Evolutionary conservation across 2,888 invertebrate species (phyloP), one percentile per base, ranked within the genome.

Genomic region (Noctua janthina): DNA sequence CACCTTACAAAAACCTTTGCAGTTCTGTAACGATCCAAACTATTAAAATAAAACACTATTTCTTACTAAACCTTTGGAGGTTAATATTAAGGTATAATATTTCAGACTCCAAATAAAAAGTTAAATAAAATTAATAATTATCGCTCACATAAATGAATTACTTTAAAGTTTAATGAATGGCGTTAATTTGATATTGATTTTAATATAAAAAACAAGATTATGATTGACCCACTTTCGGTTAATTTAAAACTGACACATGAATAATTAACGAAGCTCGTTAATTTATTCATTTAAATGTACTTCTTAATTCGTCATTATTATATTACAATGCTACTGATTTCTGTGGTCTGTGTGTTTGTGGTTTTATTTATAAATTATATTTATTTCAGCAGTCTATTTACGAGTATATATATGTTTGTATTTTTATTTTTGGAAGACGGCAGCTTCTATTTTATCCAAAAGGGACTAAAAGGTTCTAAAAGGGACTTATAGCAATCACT

Each of bases 191-290:
- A 68, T 66, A 49, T 64, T 64, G 3, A 35, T 64, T 62, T 62
- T 59, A 59, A 69, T 46, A 35, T 17, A 49, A 5, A 66, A 49
- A 5, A 70, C 73, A 81, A 81, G 23, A 56, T 67, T 46, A 73
- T 75, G 81, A 84, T 67, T 85, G 75, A 76, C 76, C 51, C 62
- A 75, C 74, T 85, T 81, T 56, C 78, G 67, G 68, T 81, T 73
- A 64, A 84, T 78, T 81, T 69, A 59, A 64, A 73, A 56, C 29
- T 74, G 76, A 68, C 72, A 69, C 51, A 72, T 74, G 49, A 49
- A 84, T 84, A 72, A 84, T 74, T 76, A 81, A 74, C 23, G 10
- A 0, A 35, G 59, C 23, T 78, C 77, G 74, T 83, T 74, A 70
- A 83, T 78, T 68, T 64, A 39, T 64, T 64, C 17, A 64, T 39